Percentiles rank a stretch among this genome's conserved stretches.
phyloP scores from a whole-genome alignment of 2,113 vertebrate genomes.

The Tragelaphus imberbis region DNA sequence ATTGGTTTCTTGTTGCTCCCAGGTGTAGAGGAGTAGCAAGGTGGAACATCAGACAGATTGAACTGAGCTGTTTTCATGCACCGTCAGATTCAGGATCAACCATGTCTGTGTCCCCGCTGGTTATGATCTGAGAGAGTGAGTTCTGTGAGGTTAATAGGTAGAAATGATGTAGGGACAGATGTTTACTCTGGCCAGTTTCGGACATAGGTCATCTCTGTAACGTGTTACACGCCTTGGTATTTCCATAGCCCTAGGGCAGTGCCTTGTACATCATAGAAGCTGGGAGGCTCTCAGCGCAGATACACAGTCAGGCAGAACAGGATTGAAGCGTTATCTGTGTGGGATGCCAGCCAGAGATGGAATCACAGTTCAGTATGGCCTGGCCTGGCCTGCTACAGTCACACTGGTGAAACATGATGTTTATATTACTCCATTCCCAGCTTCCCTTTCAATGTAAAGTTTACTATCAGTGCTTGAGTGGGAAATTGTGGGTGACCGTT shows the following conservation, averaged over 20 bases:
- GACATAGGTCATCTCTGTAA: too few relatives aligned
- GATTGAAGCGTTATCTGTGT: not conserved
- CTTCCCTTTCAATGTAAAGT: not conserved
- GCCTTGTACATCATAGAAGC: not conserved
- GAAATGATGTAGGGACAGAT: not conserved
- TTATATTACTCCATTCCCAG: not conserved
- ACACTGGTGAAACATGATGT: not conserved
- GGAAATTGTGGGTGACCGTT: not conserved
- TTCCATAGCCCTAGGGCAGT: not conserved
- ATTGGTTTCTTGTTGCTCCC: not conserved
- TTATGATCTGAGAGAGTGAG: not conserved
- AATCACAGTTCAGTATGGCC: not conserved
- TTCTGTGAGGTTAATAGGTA: not conserved
- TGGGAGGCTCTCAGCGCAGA: not conserved
- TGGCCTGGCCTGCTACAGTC: not conserved
- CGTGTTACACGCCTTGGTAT: not conserved
- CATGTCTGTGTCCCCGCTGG: accelerated
- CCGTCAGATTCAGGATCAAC: too few relatives aligned
- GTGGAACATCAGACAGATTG: not conserved
- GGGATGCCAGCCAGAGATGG: not conserved
- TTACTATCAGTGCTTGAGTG: not conserved
- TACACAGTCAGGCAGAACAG: not conserved
- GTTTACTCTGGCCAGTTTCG: not conserved
- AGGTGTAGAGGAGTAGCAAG: not conserved
- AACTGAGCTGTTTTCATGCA: not conserved